Evolutionary conservation across 1,140 invertebrate species (phyloP), one percentile per base, ranked within the genome.

Genomic region (Bradynema listronoti): DNA sequence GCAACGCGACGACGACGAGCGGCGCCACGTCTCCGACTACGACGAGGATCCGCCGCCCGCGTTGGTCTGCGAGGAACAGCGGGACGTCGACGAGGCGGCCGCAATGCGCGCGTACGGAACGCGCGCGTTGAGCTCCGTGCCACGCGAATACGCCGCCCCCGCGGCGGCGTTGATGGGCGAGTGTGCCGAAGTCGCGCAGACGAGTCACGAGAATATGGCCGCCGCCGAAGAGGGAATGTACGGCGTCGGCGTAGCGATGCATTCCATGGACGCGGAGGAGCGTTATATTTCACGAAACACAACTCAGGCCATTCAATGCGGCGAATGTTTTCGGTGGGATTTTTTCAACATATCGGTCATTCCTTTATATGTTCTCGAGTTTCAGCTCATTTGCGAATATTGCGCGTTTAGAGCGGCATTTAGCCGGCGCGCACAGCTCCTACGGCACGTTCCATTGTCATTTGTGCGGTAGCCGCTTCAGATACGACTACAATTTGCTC

Each of bases 401-500:
- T 24, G 32, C 22, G 14, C 62, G 61, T 0, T 34, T 66, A 24
- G 71, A 74, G 41, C 54, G 69, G 19, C 72, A 74, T 42, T 45
- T 77, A 58, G 67, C 63, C 41, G 74, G 72, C 30, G 60, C 70
- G 45, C 72, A 74, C 30, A 45, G 64, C 11, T 63, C 72, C 9
- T 42, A 47, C 19, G 72, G 72, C 22, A 61, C 68, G 1, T 73
- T 77, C 43, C 72, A 77, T 41, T 74, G 72, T 45, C 25, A 65
- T 19, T 50, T 74, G 14, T 74, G 72, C 46, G 72, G 72, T n/a
- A 71, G 73, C 57, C 66, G 71, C 0, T 74, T 77, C 54, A 74
- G 74, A 56, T 74, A 74, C 49, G 72, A 74, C 19, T 74, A 74
- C 56, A 77, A 73, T 56, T 45, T 74, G 36, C 55, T 74, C 11